Conservation (phyloP, 2,113 vertebrate genomes). For the Prionailurus viverrinus region DNA sequence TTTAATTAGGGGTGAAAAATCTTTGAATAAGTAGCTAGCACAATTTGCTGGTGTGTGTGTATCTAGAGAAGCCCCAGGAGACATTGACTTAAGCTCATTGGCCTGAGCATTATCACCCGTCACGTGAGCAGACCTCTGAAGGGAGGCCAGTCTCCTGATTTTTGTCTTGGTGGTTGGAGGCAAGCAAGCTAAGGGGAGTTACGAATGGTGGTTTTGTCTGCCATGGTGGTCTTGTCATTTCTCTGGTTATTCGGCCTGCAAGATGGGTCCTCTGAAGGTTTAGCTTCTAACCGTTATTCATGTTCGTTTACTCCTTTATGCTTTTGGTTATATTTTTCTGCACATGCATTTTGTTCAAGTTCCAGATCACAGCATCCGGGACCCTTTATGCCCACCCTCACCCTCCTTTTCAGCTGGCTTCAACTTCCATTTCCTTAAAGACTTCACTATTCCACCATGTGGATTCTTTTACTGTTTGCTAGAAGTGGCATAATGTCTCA, state of each 20-base stretch:
- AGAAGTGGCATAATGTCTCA: not conserved
- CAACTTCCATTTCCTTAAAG: not conserved
- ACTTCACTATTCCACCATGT: not conserved
- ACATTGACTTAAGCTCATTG: not conserved
- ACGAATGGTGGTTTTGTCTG: not conserved
- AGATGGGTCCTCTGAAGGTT: not conserved
- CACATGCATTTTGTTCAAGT: not conserved
- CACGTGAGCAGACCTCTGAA: not conserved
- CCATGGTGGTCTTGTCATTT: not conserved
- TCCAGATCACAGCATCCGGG: not conserved
- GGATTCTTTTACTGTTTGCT: not conserved
- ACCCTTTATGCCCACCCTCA: not conserved
- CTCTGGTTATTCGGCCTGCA: not conserved
- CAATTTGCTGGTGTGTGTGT: slow-evolving; percentile 9
- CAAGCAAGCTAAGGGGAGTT: not conserved
- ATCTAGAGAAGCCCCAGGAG: not conserved
- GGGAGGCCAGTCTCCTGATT: not conserved
- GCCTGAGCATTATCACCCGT: not conserved
- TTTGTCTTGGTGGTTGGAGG: not conserved
- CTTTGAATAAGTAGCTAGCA: slow-evolving; percentile 49
- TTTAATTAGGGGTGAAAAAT: not conserved
- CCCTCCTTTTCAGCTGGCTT: not conserved
- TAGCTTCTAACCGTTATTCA: not conserved
- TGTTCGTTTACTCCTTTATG: not conserved
- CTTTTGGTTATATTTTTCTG: not conserved